Percentiles rank a stretch among this genome's conserved stretches.
These are phyloP conservation scores for Ruditapes philippinarum DNA, from an alignment of 1,140 invertebrate genomes.

Conservation along the genomic window DNA sequence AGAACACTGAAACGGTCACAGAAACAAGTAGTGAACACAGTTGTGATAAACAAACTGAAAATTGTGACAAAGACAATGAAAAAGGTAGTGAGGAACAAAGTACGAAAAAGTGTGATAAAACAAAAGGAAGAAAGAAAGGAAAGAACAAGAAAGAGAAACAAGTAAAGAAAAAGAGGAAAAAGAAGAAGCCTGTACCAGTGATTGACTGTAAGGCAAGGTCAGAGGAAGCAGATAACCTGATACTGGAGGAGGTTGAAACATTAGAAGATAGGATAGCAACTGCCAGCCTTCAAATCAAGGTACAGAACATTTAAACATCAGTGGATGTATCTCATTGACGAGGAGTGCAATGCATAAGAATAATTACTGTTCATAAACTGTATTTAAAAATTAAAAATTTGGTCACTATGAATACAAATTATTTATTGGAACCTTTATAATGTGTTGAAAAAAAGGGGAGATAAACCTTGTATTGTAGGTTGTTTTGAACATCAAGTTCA, in stretches of 20 bases:
- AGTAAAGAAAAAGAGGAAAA: slow-evolving; percentile 65
- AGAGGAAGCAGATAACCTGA: slow-evolving; percentile 91
- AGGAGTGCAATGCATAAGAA: too few relatives aligned
- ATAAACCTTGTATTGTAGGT: too few relatives aligned
- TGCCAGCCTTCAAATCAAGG: slow-evolving; percentile 95
- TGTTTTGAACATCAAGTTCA: too few relatives aligned
- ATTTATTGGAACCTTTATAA: too few relatives aligned
- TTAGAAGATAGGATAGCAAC: slow-evolving; percentile 95
- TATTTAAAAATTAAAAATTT: too few relatives aligned
- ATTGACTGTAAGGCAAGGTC: slow-evolving; percentile 89
- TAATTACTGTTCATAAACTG: too few relatives aligned
- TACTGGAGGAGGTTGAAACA: slow-evolving; percentile 95
- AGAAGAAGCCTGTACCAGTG: slow-evolving; percentile 71
- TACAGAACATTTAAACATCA: slow-evolving; percentile 74
- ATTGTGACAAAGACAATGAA: slow-evolving; percentile 32
- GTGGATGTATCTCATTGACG: too few relatives aligned
- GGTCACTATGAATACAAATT: too few relatives aligned
- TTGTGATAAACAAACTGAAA: slow-evolving; percentile 36
- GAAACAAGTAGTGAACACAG: not conserved
- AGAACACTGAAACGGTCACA: slow-evolving; percentile 40
- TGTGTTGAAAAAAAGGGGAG: too few relatives aligned
- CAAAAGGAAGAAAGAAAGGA: slow-evolving; percentile 33
- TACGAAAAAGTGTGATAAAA: slow-evolving; percentile 25
- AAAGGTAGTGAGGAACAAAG: not conserved
- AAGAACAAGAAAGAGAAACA: slow-evolving; percentile 55